phyloP scores from a whole-genome alignment of 2,888 invertebrate genomes.

The Drosophila recens region DNA sequence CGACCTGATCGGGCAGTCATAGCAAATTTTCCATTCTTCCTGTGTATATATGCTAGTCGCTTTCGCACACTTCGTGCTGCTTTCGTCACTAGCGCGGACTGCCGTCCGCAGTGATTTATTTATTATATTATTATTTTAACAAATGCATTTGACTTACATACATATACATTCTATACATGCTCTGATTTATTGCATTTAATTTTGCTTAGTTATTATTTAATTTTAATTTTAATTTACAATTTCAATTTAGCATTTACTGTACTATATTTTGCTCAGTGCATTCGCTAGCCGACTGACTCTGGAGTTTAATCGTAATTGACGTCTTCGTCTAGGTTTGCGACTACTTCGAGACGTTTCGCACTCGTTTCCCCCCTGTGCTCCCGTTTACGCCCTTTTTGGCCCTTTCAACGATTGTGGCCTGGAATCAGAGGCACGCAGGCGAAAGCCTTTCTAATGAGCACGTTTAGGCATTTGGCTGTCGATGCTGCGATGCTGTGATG shows the following conservation, averaged over 20 bases:
- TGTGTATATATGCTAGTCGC: too few relatives aligned
- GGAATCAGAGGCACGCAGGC: slow-evolving; percentile 72
- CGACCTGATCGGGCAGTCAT: too few relatives aligned
- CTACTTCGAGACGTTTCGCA: slow-evolving; percentile 2
- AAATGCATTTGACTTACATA: too few relatives aligned
- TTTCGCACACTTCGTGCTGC: too few relatives aligned
- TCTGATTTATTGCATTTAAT: too few relatives aligned
- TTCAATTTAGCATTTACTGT: not conserved
- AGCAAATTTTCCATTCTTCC: too few relatives aligned
- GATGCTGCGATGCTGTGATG: not conserved
- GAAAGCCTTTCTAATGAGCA: slow-evolving; percentile 76
- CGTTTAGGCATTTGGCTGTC: slow-evolving; percentile 47
- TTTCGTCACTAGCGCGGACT: too few relatives aligned
- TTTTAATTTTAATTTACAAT: not conserved
- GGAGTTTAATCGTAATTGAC: slow-evolving; percentile 31
- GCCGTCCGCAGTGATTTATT: too few relatives aligned
- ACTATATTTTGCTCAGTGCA: slow-evolving; percentile 38
- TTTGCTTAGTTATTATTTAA: not conserved
- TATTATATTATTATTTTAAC: too few relatives aligned
- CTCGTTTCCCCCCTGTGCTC: not conserved
- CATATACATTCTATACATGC: too few relatives aligned
- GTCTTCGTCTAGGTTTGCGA: slow-evolving; percentile 3
- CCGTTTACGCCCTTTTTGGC: not conserved
- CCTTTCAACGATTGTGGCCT: slow-evolving; percentile 47
- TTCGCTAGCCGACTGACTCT: slow-evolving; percentile 17